These are phyloP conservation scores for Pyrrhosoma nymphula DNA, from an alignment of 2,888 invertebrate species.

Conservation along the genomic window DNA sequence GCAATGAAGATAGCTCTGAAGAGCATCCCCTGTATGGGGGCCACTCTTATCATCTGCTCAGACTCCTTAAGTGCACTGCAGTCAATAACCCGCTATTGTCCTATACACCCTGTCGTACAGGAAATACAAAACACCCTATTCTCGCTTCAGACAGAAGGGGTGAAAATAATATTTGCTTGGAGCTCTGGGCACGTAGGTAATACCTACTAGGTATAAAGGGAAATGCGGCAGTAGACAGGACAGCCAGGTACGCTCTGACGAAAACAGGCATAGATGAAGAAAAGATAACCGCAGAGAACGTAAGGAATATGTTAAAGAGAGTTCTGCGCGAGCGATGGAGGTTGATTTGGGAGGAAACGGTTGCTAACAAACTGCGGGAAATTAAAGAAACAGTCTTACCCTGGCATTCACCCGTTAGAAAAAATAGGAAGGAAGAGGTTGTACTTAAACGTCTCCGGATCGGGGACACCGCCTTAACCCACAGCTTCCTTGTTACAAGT, in stretches of 20 bases:
- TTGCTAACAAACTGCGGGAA: background rate
- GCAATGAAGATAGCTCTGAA: background rate
- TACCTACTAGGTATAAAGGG: background rate
- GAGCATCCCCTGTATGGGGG: background rate
- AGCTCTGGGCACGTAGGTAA: background rate
- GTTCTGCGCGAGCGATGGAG: too few relatives aligned
- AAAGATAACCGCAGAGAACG: background rate
- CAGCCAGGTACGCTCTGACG: background rate
- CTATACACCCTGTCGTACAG: background rate
- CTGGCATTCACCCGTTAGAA: background rate
- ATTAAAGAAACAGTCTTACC: background rate
- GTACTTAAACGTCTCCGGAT: background rate
- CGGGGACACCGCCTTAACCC: background rate
- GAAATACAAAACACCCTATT: background rate
- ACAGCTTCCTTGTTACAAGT: background rate
- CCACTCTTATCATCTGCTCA: background rate
- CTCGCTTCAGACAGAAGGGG: too few relatives aligned
- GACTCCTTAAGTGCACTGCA: background rate
- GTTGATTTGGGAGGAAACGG: background rate
- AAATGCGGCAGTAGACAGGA: background rate
- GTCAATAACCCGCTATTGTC: background rate
- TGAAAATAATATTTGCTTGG: background rate
- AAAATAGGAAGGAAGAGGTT: background rate
- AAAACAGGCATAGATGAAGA: background rate
- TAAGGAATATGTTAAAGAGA: background rate